A percentile compares a stretch with the other conserved stretches of the same genome.
Evolutionary conservation across 2,113 vertebrate species (phyloP).

Genomic region (Caranx ignobilis): DNA sequence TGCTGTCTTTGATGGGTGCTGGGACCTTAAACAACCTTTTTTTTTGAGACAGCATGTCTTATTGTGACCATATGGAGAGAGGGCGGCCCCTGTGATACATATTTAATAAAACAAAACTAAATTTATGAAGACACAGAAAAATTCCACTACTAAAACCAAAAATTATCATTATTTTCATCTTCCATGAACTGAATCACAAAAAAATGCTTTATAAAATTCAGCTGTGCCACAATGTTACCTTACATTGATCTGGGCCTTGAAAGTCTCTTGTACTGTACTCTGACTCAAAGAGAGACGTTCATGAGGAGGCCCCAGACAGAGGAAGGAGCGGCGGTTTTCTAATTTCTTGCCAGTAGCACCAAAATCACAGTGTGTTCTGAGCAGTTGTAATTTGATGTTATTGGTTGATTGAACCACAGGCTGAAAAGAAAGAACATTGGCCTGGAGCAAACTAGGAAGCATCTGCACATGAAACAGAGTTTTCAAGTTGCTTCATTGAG

Average conservation of each 20-base stretch:
- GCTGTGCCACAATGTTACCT: neutral
- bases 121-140: neutral
- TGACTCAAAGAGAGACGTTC: neutral
- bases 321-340: neutral
- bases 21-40: conserved; percentile 60
- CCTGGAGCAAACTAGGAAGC: conserved; percentile 27
- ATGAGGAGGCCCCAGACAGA: neutral
- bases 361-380: conserved; percentile 27
- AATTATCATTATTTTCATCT: neutral
- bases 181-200: neutral
- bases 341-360: conserved; percentile 14
- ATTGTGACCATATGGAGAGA: conserved; percentile 40
- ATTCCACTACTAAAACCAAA: too few relatives aligned
- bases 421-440: conserved; percentile 35
- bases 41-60: conserved; percentile 7
- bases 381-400: conserved; percentile 24
- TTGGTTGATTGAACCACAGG: conserved; percentile 46
- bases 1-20: conserved; percentile 64
- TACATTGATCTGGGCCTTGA: neutral
- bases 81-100: neutral
- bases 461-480: neutral
- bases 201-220: neutral
- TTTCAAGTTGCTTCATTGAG: neutral
- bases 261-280: neutral
- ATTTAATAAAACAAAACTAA: neutral